These are phyloP conservation scores for Tetragonula clypearis DNA, from an alignment of 1,140 invertebrate species.

Conservation along the genomic window DNA sequence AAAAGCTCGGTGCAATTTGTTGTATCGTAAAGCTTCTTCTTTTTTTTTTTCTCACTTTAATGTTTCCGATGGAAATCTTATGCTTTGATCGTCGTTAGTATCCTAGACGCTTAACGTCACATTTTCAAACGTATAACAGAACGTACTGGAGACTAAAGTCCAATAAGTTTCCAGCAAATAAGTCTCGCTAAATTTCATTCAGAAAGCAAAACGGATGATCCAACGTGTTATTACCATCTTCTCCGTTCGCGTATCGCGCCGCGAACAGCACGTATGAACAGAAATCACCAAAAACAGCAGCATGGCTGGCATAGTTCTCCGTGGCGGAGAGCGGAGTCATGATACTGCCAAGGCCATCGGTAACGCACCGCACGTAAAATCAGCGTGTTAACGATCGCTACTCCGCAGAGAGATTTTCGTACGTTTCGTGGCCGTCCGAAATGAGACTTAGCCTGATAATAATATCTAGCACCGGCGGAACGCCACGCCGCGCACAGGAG, in stretches of 20 bases:
- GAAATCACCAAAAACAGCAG: neutral
- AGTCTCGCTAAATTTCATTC: neutral
- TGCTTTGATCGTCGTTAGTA: too few relatives aligned
- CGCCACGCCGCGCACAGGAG: neutral
- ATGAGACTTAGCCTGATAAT: conserved; percentile 81
- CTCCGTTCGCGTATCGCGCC: too few relatives aligned
- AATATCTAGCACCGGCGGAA: conserved; percentile 72
- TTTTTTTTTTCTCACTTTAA: too few relatives aligned
- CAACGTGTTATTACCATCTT: neutral
- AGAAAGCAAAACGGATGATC: neutral
- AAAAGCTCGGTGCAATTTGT: too few relatives aligned
- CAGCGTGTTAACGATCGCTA: neutral
- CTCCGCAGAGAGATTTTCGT: conserved; percentile 1
- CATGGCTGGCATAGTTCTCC: neutral
- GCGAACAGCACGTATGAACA: neutral
- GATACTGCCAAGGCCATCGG: neutral
- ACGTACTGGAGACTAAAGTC: too few relatives aligned
- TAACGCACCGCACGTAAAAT: neutral
- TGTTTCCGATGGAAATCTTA: too few relatives aligned
- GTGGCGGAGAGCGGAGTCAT: neutral
- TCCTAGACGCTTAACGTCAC: too few relatives aligned
- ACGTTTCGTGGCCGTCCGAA: conserved; percentile 33
- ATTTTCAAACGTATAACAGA: too few relatives aligned
- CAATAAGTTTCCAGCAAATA: too few relatives aligned
- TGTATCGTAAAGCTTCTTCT: too few relatives aligned